Evolutionary conservation across 2,888 invertebrate genomes (phyloP).

Genomic region (Archips xylosteana): DNA sequence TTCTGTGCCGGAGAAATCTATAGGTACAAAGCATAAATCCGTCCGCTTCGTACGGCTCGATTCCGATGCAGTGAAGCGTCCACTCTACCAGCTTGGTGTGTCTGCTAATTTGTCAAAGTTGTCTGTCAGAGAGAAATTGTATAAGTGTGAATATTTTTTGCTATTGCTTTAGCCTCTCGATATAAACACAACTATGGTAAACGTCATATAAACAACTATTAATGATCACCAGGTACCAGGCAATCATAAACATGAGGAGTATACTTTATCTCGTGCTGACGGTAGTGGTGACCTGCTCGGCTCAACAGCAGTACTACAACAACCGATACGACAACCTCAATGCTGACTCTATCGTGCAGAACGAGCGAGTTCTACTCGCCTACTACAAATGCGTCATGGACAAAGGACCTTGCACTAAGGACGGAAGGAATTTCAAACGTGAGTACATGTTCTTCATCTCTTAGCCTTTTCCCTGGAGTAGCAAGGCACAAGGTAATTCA

Average conservation of each 20-base stretch:
- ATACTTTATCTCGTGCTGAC: constrained; percentile 64
- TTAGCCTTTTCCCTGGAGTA: too few relatives aligned
- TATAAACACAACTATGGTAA: too few relatives aligned
- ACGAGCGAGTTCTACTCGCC: constrained; percentile 77
- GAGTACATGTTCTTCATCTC: constrained; percentile 51
- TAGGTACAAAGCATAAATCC: too few relatives aligned
- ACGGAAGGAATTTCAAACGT: constrained; percentile 81
- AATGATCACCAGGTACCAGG: constrained; percentile 47
- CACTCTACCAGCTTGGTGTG: too few relatives aligned
- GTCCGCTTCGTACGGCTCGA: too few relatives aligned
- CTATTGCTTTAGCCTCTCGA: too few relatives aligned
- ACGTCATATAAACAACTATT: neutral
- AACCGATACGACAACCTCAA: constrained; percentile 80
- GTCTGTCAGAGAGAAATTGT: too few relatives aligned
- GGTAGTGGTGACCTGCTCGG: constrained; percentile 67
- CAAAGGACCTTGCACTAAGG: constrained; percentile 80
- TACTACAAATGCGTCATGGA: constrained; percentile 83
- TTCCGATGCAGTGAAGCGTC: too few relatives aligned
- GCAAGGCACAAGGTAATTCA: too few relatives aligned
- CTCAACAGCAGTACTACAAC: constrained; percentile 60
- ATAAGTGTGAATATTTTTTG: too few relatives aligned
- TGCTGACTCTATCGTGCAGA: constrained; percentile 75
- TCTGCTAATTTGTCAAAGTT: too few relatives aligned
- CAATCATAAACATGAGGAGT: constrained; percentile 63
- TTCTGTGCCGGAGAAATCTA: too few relatives aligned